Conservation (phyloP, 2,888 invertebrate genomes). For the Lasioglossum zephyrum region DNA sequence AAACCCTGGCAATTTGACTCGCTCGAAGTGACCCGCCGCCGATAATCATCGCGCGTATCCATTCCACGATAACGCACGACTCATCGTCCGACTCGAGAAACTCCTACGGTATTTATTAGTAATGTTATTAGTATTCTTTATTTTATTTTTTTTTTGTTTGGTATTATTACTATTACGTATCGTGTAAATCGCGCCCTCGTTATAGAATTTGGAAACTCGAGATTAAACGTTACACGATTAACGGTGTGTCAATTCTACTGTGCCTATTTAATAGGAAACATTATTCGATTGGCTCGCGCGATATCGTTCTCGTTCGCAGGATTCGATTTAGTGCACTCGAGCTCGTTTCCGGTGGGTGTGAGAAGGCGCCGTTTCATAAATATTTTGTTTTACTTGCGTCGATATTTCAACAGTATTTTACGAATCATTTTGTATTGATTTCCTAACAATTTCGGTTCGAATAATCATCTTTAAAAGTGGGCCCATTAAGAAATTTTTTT, state of each 20-base stretch:
- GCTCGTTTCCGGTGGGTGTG: slow-evolving; percentile 36
- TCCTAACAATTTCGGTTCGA: not conserved
- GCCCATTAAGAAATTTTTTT: no score
- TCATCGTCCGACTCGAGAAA: slow-evolving; percentile 20
- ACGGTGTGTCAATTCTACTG: slow-evolving; percentile 47
- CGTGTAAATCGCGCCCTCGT: slow-evolving; percentile 18
- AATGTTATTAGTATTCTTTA: slow-evolving; percentile 16
- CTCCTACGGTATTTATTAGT: slow-evolving; percentile 25
- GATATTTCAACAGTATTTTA: not conserved
- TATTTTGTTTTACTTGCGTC: not conserved
- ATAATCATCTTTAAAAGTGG: not conserved
- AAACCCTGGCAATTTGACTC: not conserved
- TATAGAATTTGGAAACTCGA: slow-evolving; percentile 48
- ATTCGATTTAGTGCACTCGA: not conserved
- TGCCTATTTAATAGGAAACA: slow-evolving; percentile 78
- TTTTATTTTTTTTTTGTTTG: not conserved
- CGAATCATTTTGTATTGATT: not conserved
- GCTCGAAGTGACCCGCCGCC: not conserved
- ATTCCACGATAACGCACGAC: not conserved
- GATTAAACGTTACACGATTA: slow-evolving; percentile 59
- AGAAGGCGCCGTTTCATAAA: not conserved
- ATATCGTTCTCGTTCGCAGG: slow-evolving; percentile 55
- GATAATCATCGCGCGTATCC: not conserved
- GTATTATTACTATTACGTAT: slow-evolving; percentile 20
- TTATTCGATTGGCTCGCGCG: slow-evolving; percentile 32